phyloP scores from a whole-genome alignment of 2,888 invertebrate genomes.

The Dione juno region DNA sequence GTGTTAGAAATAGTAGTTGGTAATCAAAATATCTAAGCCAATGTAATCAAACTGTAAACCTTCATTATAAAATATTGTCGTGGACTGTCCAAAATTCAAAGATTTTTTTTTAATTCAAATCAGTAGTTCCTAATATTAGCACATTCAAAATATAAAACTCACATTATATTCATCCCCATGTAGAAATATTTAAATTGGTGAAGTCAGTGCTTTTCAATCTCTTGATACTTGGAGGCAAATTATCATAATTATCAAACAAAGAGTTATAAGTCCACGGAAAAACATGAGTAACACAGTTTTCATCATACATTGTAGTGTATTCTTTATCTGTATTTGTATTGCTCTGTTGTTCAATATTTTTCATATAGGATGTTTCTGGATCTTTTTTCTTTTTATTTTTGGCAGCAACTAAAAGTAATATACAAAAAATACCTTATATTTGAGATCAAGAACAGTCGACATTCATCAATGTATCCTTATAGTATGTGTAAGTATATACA shows the following conservation, averaged over 20 bases:
- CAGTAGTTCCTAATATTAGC: too few relatives aligned
- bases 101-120: too few relatives aligned
- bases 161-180: conserved; percentile 79
- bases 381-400: not conserved
- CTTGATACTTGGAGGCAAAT: conserved; percentile 84
- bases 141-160: not conserved
- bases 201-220: conserved; percentile 82
- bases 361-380: not conserved
- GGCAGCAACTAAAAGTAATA: not conserved
- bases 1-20: too few relatives aligned
- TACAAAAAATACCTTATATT: too few relatives aligned
- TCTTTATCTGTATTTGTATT: conserved; percentile 42
- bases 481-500: too few relatives aligned
- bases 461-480: too few relatives aligned
- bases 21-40: too few relatives aligned
- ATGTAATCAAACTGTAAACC: too few relatives aligned
- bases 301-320: conserved; percentile 62
- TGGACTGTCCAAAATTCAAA: too few relatives aligned
- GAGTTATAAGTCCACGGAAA: conserved; percentile 83
- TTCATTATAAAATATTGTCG: too few relatives aligned
- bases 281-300: conserved; percentile 66
- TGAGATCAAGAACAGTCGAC: too few relatives aligned
- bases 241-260: conserved; percentile 70
- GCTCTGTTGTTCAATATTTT: not conserved
- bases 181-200: conserved; percentile 70